A percentile compares a stretch with the other conserved stretches of the same genome.
Evolutionary conservation across 2,888 invertebrate species (phyloP).

Genomic region (Siphonodentalium dalli): DNA sequence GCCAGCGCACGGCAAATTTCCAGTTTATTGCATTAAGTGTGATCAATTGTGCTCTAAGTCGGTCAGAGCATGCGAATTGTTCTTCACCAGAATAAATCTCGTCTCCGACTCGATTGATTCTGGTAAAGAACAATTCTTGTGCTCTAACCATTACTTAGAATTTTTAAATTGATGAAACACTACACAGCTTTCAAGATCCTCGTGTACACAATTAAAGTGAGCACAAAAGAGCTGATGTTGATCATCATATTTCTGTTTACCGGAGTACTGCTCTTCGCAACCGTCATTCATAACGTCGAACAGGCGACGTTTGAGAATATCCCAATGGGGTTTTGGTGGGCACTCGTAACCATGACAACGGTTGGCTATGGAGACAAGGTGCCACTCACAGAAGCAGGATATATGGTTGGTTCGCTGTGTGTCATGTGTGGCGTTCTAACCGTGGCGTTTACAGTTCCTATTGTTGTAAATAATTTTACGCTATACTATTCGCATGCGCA

Average conservation of each 20-base stretch:
- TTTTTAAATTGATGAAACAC: constrained; percentile 65
- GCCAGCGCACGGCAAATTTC: no score
- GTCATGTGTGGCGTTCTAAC: constrained; percentile 62
- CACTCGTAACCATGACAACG: constrained; percentile 64
- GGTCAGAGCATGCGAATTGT: no score
- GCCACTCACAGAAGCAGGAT: constrained; percentile 55
- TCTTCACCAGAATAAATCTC: no score
- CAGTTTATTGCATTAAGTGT: no score
- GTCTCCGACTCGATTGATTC: no score
- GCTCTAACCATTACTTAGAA: no score
- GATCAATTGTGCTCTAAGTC: no score
- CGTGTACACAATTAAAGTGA: constrained; percentile 61
- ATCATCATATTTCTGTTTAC: constrained; percentile 62
- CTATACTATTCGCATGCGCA: constrained; percentile 63
- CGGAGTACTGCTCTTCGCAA: constrained; percentile 63
- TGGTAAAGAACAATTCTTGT: no score
- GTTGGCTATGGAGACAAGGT: constrained; percentile 64
- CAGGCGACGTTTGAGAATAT: constrained; percentile 60
- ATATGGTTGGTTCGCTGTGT: constrained; percentile 58
- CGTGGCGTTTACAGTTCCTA: constrained; percentile 63
- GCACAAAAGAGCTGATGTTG: constrained; percentile 60
- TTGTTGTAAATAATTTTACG: constrained; percentile 63
- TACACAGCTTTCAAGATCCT: constrained; percentile 63
- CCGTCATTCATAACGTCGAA: constrained; percentile 60
- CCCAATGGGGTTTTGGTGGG: constrained; percentile 65